Conservation (phyloP, 2,888 invertebrate species). For the Allophyes oxyacanthae region DNA sequence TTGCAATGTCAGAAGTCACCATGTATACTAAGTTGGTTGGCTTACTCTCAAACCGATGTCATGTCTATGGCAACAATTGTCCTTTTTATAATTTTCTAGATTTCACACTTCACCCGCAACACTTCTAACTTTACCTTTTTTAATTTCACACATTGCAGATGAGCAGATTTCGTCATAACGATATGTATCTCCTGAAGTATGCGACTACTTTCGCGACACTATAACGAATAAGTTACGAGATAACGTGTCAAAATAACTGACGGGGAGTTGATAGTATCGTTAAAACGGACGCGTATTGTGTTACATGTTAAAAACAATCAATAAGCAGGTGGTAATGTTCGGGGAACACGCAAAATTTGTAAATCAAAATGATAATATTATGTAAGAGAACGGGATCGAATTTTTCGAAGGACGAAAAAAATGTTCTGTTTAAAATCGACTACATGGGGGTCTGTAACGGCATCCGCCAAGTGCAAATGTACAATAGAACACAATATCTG, state of each 20-base stretch:
- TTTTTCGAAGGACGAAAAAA: no score
- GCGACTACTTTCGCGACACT: conserved; percentile 49
- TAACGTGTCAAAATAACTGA: conserved; percentile 48
- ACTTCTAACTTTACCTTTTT: conserved; percentile 40
- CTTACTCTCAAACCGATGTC: no score
- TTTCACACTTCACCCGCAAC: conserved; percentile 14
- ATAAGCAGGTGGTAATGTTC: conserved; percentile 36
- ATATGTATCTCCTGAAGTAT: conserved; percentile 49
- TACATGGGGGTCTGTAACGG: no score
- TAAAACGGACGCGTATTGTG: conserved; percentile 44
- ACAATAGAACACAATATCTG: no score
- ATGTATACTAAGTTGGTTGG: no score
- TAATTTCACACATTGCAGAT: conserved; percentile 47
- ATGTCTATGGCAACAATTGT: no score
- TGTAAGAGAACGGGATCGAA: conserved; percentile 2
- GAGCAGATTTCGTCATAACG: conserved; percentile 58
- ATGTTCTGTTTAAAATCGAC: no score
- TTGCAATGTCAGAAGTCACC: no score
- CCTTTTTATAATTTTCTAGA: not conserved
- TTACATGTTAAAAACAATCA: conserved; percentile 41
- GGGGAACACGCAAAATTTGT: conserved; percentile 20
- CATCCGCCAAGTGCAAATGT: no score
- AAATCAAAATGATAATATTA: conserved; percentile 22
- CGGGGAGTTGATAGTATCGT: conserved; percentile 44
- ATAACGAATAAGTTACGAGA: conserved; percentile 52